Evolutionary conservation across 1,140 invertebrate species (phyloP), one percentile per base, ranked within the genome.

Genomic region (Brachionus koreanus): DNA sequence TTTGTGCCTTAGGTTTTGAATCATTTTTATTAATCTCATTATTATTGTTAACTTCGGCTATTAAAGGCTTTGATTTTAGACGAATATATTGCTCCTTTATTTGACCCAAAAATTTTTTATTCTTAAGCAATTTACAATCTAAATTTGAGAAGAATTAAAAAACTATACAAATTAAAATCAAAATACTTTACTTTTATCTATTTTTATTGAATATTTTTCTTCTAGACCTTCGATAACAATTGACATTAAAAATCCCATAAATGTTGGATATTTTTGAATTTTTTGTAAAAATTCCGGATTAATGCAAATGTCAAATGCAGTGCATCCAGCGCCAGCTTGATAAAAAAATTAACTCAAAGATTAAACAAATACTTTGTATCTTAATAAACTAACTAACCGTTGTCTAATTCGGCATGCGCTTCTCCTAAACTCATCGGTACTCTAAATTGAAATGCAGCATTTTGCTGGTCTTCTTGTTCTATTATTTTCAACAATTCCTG

Each of bases 391-490:
- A n/a, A 82, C 85, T 87, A 9, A 91, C 91, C 91, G 87, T 94
- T 95, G 87, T 95, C 94, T 25, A 89, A 87, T 85, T 95, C 94
- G 12, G 89, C 89, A 84, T 93, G 92, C 61, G 92, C 91, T 86
- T 92, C 91, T 0, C 94, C 94, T 84, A 96, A 92, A 86, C 94
- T 95, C 92, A 96, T 93, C 1, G 95, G 94, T 57, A 96, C 91
- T 72, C 92, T 89, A 86, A 92, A 96, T 52, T 90, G 90, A 72
- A 65, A 82, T 19, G 76, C 76, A 33, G 76, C 19, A 79, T 61
- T 79, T 5, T 91, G 91, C 0, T 92, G 90, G 79, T 92, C 91
- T 74, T 94, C 92, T 2, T 92, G 92, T 82, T 92, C 91, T 19
- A 94, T 85, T 63, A 94, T 90, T 72, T 91, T 88, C 72, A 92